A percentile compares a stretch with the other conserved stretches of the same genome.
phyloP scores from a whole-genome alignment of 2,888 invertebrate genomes.

The Siphonodentalium dalli region DNA sequence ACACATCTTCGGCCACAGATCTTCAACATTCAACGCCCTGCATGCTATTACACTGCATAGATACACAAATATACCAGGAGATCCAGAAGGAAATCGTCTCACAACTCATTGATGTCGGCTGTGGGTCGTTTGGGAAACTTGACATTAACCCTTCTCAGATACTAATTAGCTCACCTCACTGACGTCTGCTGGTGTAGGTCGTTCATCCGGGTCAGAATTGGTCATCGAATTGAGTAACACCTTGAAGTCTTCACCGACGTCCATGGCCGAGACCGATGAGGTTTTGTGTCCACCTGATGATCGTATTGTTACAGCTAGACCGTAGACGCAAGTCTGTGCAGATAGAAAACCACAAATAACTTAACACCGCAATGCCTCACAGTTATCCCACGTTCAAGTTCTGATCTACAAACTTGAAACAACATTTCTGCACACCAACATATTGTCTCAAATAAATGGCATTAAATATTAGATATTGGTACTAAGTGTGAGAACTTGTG shows the following conservation, averaged over 20 bases:
- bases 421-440: no score
- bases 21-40: no score
- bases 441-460: no score
- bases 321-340: slow-evolving; percentile 59
- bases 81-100: background rate
- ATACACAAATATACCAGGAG: background rate
- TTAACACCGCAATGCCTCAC: no score
- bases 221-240: slow-evolving; percentile 50
- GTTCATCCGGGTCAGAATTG: slow-evolving; percentile 40
- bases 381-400: no score
- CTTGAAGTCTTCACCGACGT: slow-evolving; percentile 39
- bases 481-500: no score
- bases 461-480: no score
- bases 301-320: slow-evolving; percentile 52
- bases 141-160: background rate
- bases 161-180: slow-evolving; percentile 37
- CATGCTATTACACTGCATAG: background rate
- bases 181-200: slow-evolving; percentile 48
- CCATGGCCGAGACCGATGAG: slow-evolving; percentile 32
- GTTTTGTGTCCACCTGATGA: slow-evolving; percentile 52
- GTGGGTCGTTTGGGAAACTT: no score
- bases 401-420: no score
- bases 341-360: no score
- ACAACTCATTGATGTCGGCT: no score
- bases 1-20: no score